phyloP scores from a whole-genome alignment of 23 tunicate genomes.

The Styela clava region DNA sequence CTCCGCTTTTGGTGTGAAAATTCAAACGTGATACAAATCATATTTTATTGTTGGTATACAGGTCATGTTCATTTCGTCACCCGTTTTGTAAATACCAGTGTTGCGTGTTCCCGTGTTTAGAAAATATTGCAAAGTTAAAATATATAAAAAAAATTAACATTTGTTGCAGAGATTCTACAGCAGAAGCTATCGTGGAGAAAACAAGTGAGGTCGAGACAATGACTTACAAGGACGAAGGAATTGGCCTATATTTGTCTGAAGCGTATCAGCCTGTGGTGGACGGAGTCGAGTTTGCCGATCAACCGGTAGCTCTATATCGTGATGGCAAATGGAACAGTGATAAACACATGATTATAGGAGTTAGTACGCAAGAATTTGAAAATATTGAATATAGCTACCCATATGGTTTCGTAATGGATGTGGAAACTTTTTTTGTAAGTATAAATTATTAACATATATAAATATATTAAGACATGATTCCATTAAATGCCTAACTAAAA shows the following conservation, averaged over 20 bases:
- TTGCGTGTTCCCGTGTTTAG: no score
- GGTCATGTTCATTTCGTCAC: no score
- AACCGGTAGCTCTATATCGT: slow-evolving; percentile 60
- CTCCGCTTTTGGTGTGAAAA: no score
- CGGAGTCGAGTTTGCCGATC: slow-evolving; percentile 66
- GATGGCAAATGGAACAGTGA: slow-evolving; percentile 66
- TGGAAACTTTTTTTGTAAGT: background rate
- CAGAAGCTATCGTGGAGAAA: background rate
- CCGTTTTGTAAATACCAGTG: no score
- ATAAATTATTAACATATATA: no score
- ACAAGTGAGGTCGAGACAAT: background rate
- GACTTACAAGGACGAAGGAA: background rate
- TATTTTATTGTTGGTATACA: no score
- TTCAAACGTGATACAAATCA: no score
- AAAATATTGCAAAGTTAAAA: no score
- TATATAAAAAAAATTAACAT: no score
- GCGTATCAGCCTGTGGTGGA: slow-evolving; percentile 84
- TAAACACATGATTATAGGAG: slow-evolving; percentile 55
- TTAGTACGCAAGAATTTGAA: slow-evolving; percentile 30
- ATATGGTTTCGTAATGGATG: background rate
- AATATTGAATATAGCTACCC: no score
- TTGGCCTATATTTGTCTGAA: slow-evolving; percentile 20
- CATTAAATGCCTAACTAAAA: no score
- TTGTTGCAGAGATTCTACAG: background rate
- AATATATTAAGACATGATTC: no score